A percentile compares a stretch with the other conserved stretches of the same genome.
Evolutionary conservation across 2,888 invertebrate genomes (phyloP).

Genomic region (Leistus spinibarbis): DNA sequence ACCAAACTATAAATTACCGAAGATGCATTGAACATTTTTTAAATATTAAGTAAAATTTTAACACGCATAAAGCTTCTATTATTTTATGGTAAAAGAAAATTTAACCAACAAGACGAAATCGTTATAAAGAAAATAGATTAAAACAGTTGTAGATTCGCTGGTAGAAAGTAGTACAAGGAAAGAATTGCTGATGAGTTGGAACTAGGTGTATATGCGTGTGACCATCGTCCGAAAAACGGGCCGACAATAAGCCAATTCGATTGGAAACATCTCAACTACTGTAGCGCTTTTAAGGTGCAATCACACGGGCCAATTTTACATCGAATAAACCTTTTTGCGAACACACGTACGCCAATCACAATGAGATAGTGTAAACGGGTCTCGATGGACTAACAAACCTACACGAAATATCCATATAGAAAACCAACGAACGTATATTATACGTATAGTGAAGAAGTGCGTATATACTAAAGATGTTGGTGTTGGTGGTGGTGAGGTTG

Average conservation of each 20-base stretch:
- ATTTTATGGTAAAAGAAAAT: not conserved
- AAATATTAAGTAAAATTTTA: too few species aligned
- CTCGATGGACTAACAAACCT: slow-evolving; percentile 1
- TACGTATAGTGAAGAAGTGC: not conserved
- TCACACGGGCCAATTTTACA: slow-evolving; percentile 14
- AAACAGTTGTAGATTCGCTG: slow-evolving; percentile 1
- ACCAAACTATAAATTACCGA: too few species aligned
- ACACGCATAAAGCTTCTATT: too few species aligned
- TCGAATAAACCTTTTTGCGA: slow-evolving; percentile 7
- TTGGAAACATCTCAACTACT: slow-evolving; percentile 14
- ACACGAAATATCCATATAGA: not conserved
- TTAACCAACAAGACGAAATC: not conserved
- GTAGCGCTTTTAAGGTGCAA: slow-evolving; percentile 10
- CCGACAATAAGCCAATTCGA: slow-evolving; percentile 2
- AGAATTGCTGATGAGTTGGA: slow-evolving; percentile 21
- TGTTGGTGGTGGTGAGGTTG: not conserved
- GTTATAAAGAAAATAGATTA: not conserved
- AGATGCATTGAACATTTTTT: too few species aligned
- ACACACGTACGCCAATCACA: slow-evolving; percentile 7
- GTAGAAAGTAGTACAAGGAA: not conserved
- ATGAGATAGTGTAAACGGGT: slow-evolving; percentile 7
- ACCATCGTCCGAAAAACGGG: not conserved
- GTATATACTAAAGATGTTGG: not conserved
- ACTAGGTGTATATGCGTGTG: not conserved
- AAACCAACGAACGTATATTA: not conserved